Percentiles rank a stretch among this genome's conserved stretches.
phyloP scores from a whole-genome alignment of 2,797 vertebrate species.

The Onychomys torridus region DNA sequence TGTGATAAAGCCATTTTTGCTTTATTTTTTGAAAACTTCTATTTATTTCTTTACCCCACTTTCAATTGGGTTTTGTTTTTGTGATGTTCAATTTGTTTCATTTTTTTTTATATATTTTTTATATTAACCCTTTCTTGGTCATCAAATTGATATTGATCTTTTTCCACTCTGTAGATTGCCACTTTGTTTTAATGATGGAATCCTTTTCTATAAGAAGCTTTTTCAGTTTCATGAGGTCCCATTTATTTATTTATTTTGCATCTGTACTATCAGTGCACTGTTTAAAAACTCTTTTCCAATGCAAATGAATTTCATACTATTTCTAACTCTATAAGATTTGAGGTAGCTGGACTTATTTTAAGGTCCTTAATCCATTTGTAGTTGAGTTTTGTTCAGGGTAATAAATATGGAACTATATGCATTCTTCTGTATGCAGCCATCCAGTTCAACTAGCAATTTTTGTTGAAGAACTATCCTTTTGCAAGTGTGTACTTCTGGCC shows the following conservation, averaged over 20 bases:
- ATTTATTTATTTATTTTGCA: neutral
- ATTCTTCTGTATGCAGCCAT: neutral
- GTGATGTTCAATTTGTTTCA: neutral
- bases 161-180: rapidly evolving
- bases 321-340: no score
- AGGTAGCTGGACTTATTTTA: no score
- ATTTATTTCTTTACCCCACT: neutral
- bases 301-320: no score
- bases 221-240: neutral
- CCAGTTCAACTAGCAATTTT: neutral
- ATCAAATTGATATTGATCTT: neutral
- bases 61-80: neutral
- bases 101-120: neutral
- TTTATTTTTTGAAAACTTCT: neutral
- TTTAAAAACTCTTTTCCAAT: neutral
- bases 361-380: neutral
- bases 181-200: neutral
- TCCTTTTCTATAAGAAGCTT: neutral
- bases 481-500: no score
- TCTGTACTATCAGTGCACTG: no score
- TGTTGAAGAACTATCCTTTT: neutral
- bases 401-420: no score
- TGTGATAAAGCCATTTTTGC: neutral
- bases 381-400: no score
- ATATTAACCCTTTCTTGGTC: neutral